These are phyloP conservation scores for Drosophila atripex DNA, from an alignment of 2,888 invertebrate genomes.

Conservation along the genomic window DNA sequence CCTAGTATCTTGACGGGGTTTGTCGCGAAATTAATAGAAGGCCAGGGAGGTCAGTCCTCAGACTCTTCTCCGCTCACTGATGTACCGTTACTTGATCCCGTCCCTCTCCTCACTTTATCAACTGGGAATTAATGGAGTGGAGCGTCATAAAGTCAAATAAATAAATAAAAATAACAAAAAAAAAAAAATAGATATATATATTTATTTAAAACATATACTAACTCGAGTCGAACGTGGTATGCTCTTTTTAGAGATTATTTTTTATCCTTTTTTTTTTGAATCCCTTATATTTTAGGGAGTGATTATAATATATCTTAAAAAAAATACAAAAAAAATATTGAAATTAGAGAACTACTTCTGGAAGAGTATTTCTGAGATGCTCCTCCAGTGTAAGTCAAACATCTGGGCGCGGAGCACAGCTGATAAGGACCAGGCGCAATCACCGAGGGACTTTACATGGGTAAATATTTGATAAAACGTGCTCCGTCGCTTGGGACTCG, in stretches of 20 bases:
- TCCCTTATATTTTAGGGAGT: too few species aligned
- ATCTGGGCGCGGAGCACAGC: constrained; percentile 20
- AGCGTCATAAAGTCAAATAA: neutral
- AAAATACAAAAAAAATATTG: too few species aligned
- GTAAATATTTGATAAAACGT: constrained; percentile 52
- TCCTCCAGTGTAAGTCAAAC: constrained; percentile 7
- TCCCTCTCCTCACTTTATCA: neutral
- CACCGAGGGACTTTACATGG: constrained; percentile 30
- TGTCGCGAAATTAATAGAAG: constrained; percentile 7
- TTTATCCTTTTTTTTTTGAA: neutral
- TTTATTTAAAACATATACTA: neutral
- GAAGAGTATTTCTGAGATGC: too few species aligned
- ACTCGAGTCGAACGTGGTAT: neutral
- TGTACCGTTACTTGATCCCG: constrained; percentile 9
- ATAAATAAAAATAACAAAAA: neutral
- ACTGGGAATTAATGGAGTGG: neutral
- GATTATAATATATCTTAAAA: too few species aligned
- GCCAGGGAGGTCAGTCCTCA: neutral
- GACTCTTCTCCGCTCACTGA: neutral
- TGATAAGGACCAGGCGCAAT: constrained; percentile 32
- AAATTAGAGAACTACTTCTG: too few species aligned
- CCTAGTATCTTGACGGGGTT: neutral
- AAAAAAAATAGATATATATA: neutral
- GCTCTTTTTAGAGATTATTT: neutral
- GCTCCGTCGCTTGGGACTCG: neutral